A percentile compares a stretch with the other conserved stretches of the same genome.
These are phyloP conservation scores for Lichenostomus cassidix DNA, from an alignment of 2,113 vertebrate genomes.

Conservation along the genomic window DNA sequence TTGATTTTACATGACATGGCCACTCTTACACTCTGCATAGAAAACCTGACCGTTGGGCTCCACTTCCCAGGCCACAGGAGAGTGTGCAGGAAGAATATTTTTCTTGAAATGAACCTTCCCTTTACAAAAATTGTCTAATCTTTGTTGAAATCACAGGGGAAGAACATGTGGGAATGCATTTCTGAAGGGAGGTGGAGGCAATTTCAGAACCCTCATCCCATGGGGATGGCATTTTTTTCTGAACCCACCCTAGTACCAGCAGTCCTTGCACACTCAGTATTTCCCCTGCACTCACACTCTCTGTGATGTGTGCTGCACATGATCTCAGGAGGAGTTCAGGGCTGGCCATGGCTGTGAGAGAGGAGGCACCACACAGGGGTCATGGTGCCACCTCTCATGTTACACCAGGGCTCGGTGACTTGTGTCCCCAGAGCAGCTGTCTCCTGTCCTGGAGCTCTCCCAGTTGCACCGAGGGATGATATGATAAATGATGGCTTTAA, in stretches of 20 bases:
- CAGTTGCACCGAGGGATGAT: background rate
- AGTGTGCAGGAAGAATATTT: background rate
- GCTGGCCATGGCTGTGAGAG: fast-evolving
- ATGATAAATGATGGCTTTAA: background rate
- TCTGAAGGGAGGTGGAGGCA: background rate
- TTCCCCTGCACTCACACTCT: background rate
- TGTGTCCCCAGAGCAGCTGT: background rate
- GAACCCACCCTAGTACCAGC: background rate
- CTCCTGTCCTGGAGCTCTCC: background rate
- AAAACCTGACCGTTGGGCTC: background rate
- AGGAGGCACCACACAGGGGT: fast-evolving
- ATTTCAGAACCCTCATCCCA: background rate
- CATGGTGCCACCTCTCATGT: background rate
- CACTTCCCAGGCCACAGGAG: background rate
- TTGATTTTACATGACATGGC: background rate
- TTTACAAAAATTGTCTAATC: background rate
- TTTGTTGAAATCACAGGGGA: background rate
- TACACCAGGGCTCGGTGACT: fast-evolving
- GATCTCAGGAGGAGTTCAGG: fast-evolving
- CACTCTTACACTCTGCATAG: background rate
- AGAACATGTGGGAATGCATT: background rate
- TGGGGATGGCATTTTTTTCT: background rate
- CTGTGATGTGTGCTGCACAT: fast-evolving
- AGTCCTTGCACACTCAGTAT: fast-evolving
- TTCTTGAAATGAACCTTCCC: background rate